Evolutionary conservation across 2,888 invertebrate species (phyloP).

Genomic region (Ormia ochracea): DNA sequence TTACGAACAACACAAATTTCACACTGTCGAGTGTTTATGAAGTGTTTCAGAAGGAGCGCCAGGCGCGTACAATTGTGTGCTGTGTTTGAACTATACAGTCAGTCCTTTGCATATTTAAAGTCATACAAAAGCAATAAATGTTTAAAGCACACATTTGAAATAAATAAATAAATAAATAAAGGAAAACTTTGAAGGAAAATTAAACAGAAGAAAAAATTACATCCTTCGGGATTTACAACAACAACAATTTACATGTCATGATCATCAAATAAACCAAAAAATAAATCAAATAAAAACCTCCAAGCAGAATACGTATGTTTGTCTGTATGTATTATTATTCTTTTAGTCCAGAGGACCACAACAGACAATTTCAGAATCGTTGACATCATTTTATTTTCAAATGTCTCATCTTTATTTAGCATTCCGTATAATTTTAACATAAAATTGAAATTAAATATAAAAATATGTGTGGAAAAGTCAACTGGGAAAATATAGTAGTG

Average conservation of each 20-base stretch:
- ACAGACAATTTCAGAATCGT: too few species aligned
- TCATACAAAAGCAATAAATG: neutral
- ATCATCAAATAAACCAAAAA: neutral
- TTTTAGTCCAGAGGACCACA: too few species aligned
- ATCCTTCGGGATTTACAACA: neutral
- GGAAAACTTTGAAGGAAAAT: neutral
- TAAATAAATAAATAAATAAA: neutral
- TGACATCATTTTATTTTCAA: neutral
- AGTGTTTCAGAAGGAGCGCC: slow-evolving; percentile 10
- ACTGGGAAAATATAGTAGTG: neutral
- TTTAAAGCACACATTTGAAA: neutral
- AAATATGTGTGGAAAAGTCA: neutral
- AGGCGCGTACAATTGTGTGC: slow-evolving; percentile 34
- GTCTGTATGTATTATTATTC: neutral
- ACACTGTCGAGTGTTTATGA: slow-evolving; percentile 6
- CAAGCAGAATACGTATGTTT: neutral
- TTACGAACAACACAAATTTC: neutral
- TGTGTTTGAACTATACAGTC: slow-evolving; percentile 27
- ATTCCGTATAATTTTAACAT: neutral
- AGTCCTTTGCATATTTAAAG: slow-evolving; percentile 28
- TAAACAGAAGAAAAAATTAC: neutral
- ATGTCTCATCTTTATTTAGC: neutral
- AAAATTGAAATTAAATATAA: neutral
- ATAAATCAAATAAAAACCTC: neutral
- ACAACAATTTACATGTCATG: neutral